Evolutionary conservation across 2,797 vertebrate species (phyloP).

Genomic region (Scyliorhinus canicula): DNA sequence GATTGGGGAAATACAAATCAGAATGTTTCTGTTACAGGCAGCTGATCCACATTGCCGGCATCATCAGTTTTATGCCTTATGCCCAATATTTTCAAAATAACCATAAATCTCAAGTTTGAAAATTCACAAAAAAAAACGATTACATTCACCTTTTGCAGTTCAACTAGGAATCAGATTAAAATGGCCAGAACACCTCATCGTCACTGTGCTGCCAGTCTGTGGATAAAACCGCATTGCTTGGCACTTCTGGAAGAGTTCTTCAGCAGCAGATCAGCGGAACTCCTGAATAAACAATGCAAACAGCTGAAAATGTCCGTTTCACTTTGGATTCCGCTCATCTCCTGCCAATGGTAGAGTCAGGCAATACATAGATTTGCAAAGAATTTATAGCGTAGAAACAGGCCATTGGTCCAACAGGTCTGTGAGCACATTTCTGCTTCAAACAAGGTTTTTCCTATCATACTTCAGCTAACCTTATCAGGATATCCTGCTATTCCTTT

Average conservation of each 20-base stretch:
- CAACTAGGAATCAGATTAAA: background rate
- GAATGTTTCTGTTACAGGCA: background rate
- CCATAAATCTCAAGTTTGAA: background rate
- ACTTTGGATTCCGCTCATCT: too few species aligned
- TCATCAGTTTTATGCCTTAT: background rate
- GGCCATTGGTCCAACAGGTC: background rate
- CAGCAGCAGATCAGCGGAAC: background rate
- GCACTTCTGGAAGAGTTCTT: background rate
- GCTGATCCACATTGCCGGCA: background rate
- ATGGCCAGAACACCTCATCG: background rate
- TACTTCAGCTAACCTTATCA: background rate
- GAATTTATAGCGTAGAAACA: background rate
- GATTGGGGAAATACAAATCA: background rate
- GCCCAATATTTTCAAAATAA: background rate
- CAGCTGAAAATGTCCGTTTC: background rate
- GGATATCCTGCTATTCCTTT: too few species aligned
- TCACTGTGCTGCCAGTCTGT: background rate
- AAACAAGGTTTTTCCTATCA: background rate
- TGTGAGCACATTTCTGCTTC: background rate
- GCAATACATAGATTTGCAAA: background rate
- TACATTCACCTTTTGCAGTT: background rate
- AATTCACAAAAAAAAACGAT: background rate
- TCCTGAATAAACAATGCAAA: background rate
- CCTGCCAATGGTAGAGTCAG: too few species aligned
- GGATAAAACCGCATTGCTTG: background rate